Evolutionary conservation across 2,797 vertebrate genomes (phyloP).

Genomic region (Loris lydekkerianus): DNA sequence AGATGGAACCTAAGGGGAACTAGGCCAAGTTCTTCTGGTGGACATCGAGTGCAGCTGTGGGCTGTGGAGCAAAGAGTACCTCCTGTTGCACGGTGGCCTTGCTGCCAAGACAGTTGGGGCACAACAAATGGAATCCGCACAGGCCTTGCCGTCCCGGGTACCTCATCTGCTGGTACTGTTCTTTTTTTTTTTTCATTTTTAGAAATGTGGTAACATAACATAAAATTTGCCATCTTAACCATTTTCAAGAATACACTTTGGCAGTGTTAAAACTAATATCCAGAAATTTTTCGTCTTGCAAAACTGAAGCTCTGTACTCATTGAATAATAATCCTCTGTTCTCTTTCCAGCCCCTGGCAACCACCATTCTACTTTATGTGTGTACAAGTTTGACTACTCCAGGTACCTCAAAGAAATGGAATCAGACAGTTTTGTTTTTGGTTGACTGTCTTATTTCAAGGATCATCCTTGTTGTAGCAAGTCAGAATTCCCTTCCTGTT

Average conservation of each 20-base stretch:
- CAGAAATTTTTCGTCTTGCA: neutral
- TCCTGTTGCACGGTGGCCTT: neutral
- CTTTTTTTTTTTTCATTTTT: neutral
- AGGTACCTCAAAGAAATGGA: neutral
- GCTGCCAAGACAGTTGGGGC: neutral
- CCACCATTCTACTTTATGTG: neutral
- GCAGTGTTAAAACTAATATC: neutral
- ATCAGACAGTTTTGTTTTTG: neutral
- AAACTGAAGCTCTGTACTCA: neutral
- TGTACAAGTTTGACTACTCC: neutral
- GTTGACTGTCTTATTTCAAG: neutral
- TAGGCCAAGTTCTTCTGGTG: neutral
- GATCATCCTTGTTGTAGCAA: neutral
- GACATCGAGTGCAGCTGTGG: rapidly evolving
- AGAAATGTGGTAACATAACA: neutral
- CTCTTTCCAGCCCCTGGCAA: neutral
- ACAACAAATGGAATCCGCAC: neutral
- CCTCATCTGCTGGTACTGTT: neutral
- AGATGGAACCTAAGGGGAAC: neutral
- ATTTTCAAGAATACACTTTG: neutral
- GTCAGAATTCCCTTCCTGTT: neutral
- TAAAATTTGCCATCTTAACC: conserved; percentile 2
- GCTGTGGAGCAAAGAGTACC: neutral
- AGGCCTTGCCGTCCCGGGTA: neutral
- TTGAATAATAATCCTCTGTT: neutral